These are phyloP conservation scores for Sinopyrophorus schimmeli DNA, from an alignment of 2,888 invertebrate genomes.

Conservation along the genomic window DNA sequence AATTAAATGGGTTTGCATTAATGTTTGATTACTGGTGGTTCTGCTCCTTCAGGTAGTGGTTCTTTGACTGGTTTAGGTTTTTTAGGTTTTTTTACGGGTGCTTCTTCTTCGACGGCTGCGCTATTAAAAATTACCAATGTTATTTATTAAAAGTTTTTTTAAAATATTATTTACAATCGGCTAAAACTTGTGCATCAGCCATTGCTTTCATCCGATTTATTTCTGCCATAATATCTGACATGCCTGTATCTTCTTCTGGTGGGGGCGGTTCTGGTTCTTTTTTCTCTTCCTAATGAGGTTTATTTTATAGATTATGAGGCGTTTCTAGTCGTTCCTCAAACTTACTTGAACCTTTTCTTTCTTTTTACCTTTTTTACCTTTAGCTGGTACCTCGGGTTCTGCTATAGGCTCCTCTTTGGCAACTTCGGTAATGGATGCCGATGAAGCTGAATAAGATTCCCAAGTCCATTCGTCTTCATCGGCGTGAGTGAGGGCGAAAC, in stretches of 20 bases:
- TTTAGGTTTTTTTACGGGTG: not conserved
- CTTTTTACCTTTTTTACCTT: conserved; percentile 5
- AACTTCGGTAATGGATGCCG: conserved; percentile 1
- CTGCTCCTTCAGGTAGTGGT: too few relatives aligned
- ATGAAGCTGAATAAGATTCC: conserved; percentile 10
- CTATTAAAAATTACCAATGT: too few relatives aligned
- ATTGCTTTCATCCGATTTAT: conserved; percentile 26
- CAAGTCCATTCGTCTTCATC: conserved; percentile 15
- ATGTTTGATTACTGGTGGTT: too few relatives aligned
- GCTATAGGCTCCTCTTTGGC: conserved; percentile 1
- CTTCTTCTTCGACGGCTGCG: not conserved
- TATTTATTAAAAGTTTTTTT: too few relatives aligned
- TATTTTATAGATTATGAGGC: too few relatives aligned
- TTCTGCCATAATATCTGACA: conserved; percentile 23
- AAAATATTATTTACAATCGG: not conserved
- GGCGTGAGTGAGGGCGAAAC: not conserved
- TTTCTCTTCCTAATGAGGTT: conserved; percentile 6
- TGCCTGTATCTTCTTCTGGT: conserved; percentile 10
- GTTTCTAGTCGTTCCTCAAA: not conserved
- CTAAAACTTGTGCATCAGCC: conserved; percentile 17
- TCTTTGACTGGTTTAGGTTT: too few relatives aligned
- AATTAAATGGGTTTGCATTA: too few relatives aligned
- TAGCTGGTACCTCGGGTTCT: conserved; percentile 1
- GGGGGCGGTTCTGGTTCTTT: conserved; percentile 1
- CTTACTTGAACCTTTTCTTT: conserved; percentile 13